These are phyloP conservation scores for Sycophila texana DNA, from an alignment of 2,888 invertebrate species.

Conservation along the genomic window DNA sequence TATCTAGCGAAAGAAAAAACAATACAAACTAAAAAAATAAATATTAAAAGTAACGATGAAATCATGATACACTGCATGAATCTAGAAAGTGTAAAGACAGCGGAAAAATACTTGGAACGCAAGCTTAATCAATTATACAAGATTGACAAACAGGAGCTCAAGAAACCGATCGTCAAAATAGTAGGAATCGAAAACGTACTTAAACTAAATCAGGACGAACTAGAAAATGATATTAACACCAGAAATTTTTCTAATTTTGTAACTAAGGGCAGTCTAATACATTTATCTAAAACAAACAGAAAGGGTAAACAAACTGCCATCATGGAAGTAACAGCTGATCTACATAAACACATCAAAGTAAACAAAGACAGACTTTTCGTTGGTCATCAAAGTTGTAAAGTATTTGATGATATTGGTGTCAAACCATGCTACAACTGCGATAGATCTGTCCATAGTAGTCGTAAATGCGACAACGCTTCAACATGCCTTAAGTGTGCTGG, in stretches of 20 bases:
- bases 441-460: too few relatives aligned
- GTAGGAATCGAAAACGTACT: too few relatives aligned
- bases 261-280: neutral
- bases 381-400: too few relatives aligned
- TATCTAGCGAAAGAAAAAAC: neutral
- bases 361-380: too few relatives aligned
- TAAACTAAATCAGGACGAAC: neutral
- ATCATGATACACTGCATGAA: neutral
- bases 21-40: slow-evolving; percentile 4
- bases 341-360: too few relatives aligned
- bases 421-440: too few relatives aligned
- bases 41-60: neutral
- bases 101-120: neutral
- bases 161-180: neutral
- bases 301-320: too few relatives aligned
- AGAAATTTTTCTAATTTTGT: neutral
- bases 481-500: too few relatives aligned
- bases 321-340: too few relatives aligned
- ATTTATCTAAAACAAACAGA: neutral
- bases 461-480: too few relatives aligned
- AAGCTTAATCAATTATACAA: neutral
- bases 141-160: neutral
- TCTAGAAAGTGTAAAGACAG: neutral
- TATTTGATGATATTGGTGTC: too few relatives aligned
- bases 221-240: neutral